phyloP scores from a whole-genome alignment of 2,888 invertebrate species.

The Metellina segmentata region DNA sequence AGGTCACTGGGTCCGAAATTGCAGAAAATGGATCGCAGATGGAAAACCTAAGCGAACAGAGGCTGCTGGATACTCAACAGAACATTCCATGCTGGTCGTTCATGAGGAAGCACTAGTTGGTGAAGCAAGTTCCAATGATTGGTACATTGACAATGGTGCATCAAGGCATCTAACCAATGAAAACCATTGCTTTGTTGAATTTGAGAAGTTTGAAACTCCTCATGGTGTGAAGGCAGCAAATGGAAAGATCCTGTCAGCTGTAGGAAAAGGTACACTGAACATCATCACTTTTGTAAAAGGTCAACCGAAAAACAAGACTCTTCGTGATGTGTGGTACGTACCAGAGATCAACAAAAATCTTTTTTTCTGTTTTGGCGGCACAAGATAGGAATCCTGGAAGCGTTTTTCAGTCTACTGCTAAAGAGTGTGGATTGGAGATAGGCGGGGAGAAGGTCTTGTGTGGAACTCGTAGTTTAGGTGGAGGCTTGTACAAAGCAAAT shows the following conservation, averaged over 20 bases:
- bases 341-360: conserved; percentile 45
- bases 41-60: no score
- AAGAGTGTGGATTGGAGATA: conserved; percentile 43
- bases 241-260: conserved; percentile 45
- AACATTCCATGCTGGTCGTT: no score
- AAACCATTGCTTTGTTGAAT: conserved; percentile 20
- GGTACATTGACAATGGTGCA: no score
- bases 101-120: no score
- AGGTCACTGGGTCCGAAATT: no score
- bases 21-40: no score
- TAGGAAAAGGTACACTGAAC: conserved; percentile 53
- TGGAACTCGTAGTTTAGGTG: conserved; percentile 26
- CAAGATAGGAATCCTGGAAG: conserved; percentile 47
- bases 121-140: no score
- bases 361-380: conserved; percentile 37
- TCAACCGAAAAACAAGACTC: conserved; percentile 18
- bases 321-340: conserved; percentile 54
- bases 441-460: conserved; percentile 3
- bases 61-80: no score
- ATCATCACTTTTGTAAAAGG: conserved; percentile 35
- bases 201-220: conserved; percentile 35
- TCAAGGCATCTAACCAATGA: no score
- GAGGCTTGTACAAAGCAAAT: conserved; percentile 18
- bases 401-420: conserved; percentile 32
- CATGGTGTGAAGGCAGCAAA: conserved; percentile 27